These are phyloP conservation scores for Tokudaia muenninki DNA, from an alignment of 2,797 vertebrate species.

Conservation along the genomic window DNA sequence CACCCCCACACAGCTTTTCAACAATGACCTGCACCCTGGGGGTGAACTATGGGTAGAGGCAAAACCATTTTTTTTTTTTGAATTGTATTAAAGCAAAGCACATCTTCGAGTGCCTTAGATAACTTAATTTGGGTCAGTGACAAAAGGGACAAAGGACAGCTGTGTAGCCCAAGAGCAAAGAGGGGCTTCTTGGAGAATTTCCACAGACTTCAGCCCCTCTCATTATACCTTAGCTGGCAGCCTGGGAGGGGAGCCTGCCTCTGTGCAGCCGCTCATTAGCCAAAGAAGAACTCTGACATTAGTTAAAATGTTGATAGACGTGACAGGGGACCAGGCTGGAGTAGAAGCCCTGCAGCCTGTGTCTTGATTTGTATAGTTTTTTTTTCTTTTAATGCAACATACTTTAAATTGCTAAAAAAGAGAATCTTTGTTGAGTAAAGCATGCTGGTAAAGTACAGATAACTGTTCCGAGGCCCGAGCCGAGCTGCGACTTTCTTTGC, in stretches of 20 bases:
- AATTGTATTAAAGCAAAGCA: conserved; percentile 29
- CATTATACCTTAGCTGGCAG: conserved; percentile 81
- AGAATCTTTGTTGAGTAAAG: conserved; percentile 65
- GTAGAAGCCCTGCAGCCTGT: conserved; percentile 82
- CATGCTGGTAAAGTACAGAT: conserved; percentile 45
- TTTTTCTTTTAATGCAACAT: conserved; percentile 15
- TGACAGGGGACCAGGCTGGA: conserved; percentile 83
- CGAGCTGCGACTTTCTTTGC: neutral
- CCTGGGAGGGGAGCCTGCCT: conserved; percentile 82
- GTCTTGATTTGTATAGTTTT: conserved; percentile 70
- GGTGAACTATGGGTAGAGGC: neutral
- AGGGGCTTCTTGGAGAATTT: conserved; percentile 79
- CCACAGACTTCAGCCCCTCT: conserved; percentile 82
- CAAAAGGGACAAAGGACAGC: conserved; percentile 79
- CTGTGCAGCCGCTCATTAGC: conserved; percentile 87
- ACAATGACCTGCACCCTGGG: neutral
- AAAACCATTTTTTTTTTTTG: neutral
- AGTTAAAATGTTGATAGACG: conserved; percentile 87
- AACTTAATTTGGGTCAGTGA: conserved; percentile 77
- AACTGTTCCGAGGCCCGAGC: conserved; percentile 19
- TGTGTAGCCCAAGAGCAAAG: conserved; percentile 75
- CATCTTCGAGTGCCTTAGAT: conserved; percentile 61
- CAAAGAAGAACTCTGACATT: conserved; percentile 88
- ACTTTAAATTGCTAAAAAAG: conserved; percentile 78
- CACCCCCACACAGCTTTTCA: neutral